A percentile compares a stretch with the other conserved stretches of the same genome.
Evolutionary conservation across 1,140 invertebrate genomes (phyloP).

Genomic region (Atta cephalotes): DNA sequence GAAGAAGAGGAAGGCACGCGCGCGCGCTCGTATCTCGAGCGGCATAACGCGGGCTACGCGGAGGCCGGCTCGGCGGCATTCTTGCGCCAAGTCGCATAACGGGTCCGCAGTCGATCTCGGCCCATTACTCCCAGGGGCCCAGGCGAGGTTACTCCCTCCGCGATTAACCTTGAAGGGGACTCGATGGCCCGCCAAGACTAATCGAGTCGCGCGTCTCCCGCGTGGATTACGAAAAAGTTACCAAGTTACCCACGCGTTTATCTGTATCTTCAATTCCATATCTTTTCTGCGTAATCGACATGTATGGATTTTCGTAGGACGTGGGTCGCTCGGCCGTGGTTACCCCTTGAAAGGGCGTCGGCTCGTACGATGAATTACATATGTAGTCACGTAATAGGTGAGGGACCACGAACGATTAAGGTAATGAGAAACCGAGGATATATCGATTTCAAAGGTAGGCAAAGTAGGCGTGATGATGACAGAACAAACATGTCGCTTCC

Average conservation of each 20-base stretch:
- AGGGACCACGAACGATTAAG: slow-evolving; percentile 45
- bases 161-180: slow-evolving; percentile 66
- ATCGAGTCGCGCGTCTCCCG: slow-evolving; percentile 40
- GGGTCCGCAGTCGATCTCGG: slow-evolving; percentile 72
- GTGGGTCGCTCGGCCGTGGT: neutral
- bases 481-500: slow-evolving; percentile 18
- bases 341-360: slow-evolving; percentile 37
- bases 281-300: slow-evolving; percentile 5
- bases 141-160: slow-evolving; percentile 61
- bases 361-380: neutral
- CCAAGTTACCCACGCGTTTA: neutral
- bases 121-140: slow-evolving; percentile 63
- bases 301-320: neutral
- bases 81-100: slow-evolving; percentile 74
- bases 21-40: slow-evolving; percentile 64
- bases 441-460: slow-evolving; percentile 38
- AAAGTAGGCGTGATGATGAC: slow-evolving; percentile 33
- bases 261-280: slow-evolving; percentile 4
- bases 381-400: neutral
- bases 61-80: slow-evolving; percentile 74
- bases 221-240: slow-evolving; percentile 37
- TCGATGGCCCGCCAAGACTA: slow-evolving; percentile 33
- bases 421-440: slow-evolving; percentile 39
- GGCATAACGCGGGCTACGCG: slow-evolving; percentile 64
- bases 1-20: slow-evolving; percentile 54